phyloP scores from a whole-genome alignment of 2,797 vertebrate genomes.

The Tadarida brasiliensis region DNA sequence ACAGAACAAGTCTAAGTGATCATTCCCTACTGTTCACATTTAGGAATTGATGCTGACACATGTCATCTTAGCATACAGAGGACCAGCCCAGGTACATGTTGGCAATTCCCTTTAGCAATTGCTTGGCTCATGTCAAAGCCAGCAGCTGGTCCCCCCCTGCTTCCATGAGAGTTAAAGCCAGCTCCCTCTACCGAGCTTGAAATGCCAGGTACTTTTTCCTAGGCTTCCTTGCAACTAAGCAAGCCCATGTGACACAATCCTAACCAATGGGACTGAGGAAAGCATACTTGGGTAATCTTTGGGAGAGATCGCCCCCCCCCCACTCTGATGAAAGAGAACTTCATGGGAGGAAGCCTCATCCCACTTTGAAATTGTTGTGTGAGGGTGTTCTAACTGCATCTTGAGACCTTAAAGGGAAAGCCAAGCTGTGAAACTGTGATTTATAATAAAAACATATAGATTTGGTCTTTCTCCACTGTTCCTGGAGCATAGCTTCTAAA shows the following conservation, averaged over 20 bases:
- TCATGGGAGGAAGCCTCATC: background rate
- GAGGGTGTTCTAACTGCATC: background rate
- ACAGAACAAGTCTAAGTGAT: background rate
- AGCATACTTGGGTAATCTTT: background rate
- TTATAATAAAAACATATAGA: background rate
- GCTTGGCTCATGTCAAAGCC: background rate
- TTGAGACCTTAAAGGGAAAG: background rate
- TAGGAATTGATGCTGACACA: accelerated
- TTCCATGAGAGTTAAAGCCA: background rate
- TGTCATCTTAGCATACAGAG: background rate
- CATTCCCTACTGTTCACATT: background rate
- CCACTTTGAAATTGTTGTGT: background rate
- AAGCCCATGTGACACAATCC: background rate
- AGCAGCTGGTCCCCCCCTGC: background rate
- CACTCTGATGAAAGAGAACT: background rate
- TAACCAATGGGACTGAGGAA: background rate
- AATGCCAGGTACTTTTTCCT: background rate
- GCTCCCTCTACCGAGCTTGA: background rate
- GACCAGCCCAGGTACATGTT: accelerated
- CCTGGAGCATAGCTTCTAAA: background rate
- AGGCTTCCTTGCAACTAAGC: background rate
- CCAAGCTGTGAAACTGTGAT: background rate
- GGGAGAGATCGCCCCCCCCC: background rate
- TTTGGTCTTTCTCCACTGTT: background rate
- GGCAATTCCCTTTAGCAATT: background rate